Percentiles rank a stretch among this genome's conserved stretches.
Conservation (phyloP, 2,797 vertebrate genomes). For the Nannoperca australis region DNA sequence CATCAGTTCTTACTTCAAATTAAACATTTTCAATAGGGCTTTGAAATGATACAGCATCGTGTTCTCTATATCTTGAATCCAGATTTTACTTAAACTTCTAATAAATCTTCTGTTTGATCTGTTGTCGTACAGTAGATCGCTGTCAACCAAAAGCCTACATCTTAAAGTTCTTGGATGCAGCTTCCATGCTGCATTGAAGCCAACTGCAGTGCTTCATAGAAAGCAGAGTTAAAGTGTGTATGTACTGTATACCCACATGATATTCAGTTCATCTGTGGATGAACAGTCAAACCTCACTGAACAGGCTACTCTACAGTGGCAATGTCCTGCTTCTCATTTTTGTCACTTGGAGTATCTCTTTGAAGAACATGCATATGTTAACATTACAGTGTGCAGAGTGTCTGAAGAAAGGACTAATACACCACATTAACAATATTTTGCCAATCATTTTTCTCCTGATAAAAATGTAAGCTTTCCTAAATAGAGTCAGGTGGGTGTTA, state of each 20-base stretch:
- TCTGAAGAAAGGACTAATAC: neutral
- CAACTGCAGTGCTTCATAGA: neutral
- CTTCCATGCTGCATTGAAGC: conserved; percentile 3
- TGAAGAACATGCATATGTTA: neutral
- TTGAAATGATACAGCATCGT: neutral
- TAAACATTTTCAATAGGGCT: neutral
- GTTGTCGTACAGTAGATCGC: neutral
- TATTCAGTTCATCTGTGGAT: conserved; percentile 24
- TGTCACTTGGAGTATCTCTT: neutral
- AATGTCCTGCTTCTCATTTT: neutral
- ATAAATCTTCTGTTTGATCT: neutral
- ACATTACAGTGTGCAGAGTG: neutral
- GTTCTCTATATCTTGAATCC: neutral
- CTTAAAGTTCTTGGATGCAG: neutral
- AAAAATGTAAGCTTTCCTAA: conserved; percentile 20
- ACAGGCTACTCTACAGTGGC: neutral
- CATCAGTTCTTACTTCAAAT: neutral
- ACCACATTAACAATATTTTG: neutral
- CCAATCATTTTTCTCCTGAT: neutral
- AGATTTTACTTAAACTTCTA: neutral
- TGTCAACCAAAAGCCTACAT: neutral
- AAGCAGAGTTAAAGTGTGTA: neutral
- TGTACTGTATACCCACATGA: neutral
- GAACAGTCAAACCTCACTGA: conserved; percentile 20
- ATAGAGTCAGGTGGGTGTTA: conserved; percentile 20